Evolutionary conservation across 2,113 vertebrate genomes (phyloP), one percentile per base, ranked within the genome.

Genomic region (Neoarius graeffei): DNA sequence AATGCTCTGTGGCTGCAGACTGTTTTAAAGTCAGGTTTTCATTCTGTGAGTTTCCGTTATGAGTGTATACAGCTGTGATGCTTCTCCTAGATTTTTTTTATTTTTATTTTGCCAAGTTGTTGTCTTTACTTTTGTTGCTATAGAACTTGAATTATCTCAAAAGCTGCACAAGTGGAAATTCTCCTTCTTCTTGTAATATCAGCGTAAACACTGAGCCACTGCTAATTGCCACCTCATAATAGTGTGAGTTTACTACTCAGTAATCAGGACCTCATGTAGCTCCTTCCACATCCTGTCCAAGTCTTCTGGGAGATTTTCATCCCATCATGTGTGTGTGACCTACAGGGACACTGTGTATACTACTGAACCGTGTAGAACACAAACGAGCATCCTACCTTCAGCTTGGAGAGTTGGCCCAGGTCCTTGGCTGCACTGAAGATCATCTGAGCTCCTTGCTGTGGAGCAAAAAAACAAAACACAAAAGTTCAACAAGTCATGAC

Each of bases 401-500:
- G 96, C 95, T 98, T 99, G 89, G 98, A 98, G 91, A 99, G 93
- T 64, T 99, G 98, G 92, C 98, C 97, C 88, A 99, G 95, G 92
- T 99, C 98, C 95, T 99, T 99, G 92, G 98, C 98, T 90, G 98
- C 97, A 57, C 95, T 99, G 94, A 99, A 99, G 92, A 99, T 98
- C 96, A 99, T 99, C 94, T 99, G 98, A 80, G 98, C 96, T 86
- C 98, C 98, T 95, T 99, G 94, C 89, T 96, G 94, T 93, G 74
- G 85, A 73, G 88, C 71, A 82, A 91, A 42, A 90, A 76, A 67
- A 88, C 4, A 30, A 7, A 27, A 23, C 15, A 60, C 23, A 1
- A 0, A 57, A 81, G 57, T 73, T 25, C 10, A 19, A 66, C 27
- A 6, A 13, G 4, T 69, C 73, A 77, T 30, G 30, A 64, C 23